These are phyloP conservation scores for Trinorchestia longiramus DNA, from an alignment of 1,140 invertebrate species.

Conservation along the genomic window DNA sequence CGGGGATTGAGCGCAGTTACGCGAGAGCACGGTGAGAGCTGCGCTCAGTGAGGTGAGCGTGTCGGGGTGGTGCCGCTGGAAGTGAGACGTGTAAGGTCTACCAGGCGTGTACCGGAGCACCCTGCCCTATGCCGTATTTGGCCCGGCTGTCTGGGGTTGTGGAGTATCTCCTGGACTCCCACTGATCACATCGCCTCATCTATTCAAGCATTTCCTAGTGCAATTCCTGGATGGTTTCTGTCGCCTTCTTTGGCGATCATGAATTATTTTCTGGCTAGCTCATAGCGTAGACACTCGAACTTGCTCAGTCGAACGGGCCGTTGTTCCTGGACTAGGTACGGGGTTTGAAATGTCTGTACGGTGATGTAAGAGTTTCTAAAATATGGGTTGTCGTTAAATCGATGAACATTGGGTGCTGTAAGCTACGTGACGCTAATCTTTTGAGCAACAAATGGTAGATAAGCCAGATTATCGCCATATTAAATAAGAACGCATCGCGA, in stretches of 20 bases:
- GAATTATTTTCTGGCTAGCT: not conserved
- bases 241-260: conserved; percentile 21
- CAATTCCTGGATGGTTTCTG: conserved; percentile 13
- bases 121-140: not conserved
- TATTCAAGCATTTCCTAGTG: conserved; percentile 43
- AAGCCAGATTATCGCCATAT: too few species aligned
- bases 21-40: not conserved
- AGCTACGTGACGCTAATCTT: too few species aligned
- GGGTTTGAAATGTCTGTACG: not conserved
- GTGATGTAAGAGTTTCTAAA: too few species aligned
- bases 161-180: conserved; percentile 26
- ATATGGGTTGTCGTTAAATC: too few species aligned
- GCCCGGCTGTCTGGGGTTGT: conserved; percentile 11
- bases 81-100: conserved; percentile 5
- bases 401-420: too few species aligned
- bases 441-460: too few species aligned
- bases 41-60: not conserved
- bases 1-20: not conserved
- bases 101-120: conserved; percentile 22
- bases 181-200: conserved; percentile 39
- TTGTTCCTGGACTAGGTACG: not conserved
- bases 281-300: not conserved
- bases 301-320: not conserved
- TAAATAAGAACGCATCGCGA: too few species aligned
- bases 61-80: not conserved